Base-by-base conservation (phyloP, 1,140 invertebrate genomes). In the Medauroidea extradentata region DNA sequence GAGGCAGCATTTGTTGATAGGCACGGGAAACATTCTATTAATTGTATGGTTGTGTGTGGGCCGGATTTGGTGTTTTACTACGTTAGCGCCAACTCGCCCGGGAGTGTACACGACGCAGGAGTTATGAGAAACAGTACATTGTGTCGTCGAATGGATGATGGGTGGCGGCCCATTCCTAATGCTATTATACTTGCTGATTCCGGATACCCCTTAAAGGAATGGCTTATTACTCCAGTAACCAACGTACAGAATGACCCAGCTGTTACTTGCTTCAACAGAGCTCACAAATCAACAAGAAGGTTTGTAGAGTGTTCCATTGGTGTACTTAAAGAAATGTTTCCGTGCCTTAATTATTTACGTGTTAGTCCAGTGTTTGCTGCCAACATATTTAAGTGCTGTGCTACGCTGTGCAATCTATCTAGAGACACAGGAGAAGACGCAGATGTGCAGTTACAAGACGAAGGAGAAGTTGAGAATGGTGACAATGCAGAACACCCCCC, bases 11-110 rank as follows among this genome's bases (percentile, higher is more conserved):
- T 63, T 65, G n/a, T 69, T 9, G 63, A 68, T 54, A 60, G 65
- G 11, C 61, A 71, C 56, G 64, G 61, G 1, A 65, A 66, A 39
- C 67, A 71, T 57, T 67, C 66, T 38, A 39, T 71, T 2, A 70
- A 66, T 43, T 39, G 18, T 21, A 64, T 67, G 60, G 23, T 65
- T 18, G 59, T 71, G 25, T 66, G 60, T 57, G 65, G 67, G 8
- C 65, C 65, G 1, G 57, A n/a, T n/a, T 67, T 49, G 50, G n/a
- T 46, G 16, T 65, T 69, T 51, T 71, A 62, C 54, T 65, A 51
- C 56, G 52, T 61, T 7, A 53, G 61, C 57, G 63, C 64, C 18
- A 53, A 57, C 34, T 68, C 59, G 62, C 65, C 67, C 11, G 68
- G 68, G 3, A 57, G 58, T 41, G 52, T 58, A 39, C 65, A 69